Base-by-base conservation (phyloP, 2,113 vertebrate species). In the Cryptomyrus ogoouensis region DNA sequence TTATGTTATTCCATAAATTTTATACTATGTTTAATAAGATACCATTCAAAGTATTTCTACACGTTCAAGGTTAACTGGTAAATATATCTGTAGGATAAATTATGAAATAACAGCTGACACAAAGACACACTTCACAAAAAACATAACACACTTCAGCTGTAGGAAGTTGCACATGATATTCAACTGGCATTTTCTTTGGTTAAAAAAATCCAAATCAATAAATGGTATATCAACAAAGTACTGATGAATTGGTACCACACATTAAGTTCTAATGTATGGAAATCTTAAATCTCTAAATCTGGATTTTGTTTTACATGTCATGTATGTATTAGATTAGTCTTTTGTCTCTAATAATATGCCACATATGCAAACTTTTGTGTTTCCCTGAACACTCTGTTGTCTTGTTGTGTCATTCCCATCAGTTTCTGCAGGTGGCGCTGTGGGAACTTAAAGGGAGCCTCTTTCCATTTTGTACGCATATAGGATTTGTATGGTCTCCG, bases 1-100 rank as follows among this genome's bases (percentile, higher is more conserved):
- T 84, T 89, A 84, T 80, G 24, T 83, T 89, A 58, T 47, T 85
- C 53, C 77, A 52, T 58, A 44, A 85, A n/a, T 89, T 58, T 89
- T 56, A 66, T 90, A 87, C 21, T 77, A 74, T 87, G 62, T 77
- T 31, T 74, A 87, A 85, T 91, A 89, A 91, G 86, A 90, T 89
- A 90, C 91, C 66, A 87, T 74, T 91, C 85, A 88, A 88, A 91
- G 83, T 87, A 88, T 88, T 74, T 91, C 89, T 90, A 92, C 66
- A 66, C 89, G 89, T 90, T 90, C 58, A 90, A 92, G 90, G 53
- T 87, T 88, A 91, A 58, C 87, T 91, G 83, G 90, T 83, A 89
- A 90, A 91, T 89, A 90, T 90, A 89, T 88, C 27, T 52, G 87
- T 21, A 91, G 70, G 58, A 90, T 90, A 91, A 89, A 90, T 83